Evolutionary conservation across 2,888 invertebrate species (phyloP), one percentile per base, ranked within the genome.

Genomic region (Netelia fuscicornis): DNA sequence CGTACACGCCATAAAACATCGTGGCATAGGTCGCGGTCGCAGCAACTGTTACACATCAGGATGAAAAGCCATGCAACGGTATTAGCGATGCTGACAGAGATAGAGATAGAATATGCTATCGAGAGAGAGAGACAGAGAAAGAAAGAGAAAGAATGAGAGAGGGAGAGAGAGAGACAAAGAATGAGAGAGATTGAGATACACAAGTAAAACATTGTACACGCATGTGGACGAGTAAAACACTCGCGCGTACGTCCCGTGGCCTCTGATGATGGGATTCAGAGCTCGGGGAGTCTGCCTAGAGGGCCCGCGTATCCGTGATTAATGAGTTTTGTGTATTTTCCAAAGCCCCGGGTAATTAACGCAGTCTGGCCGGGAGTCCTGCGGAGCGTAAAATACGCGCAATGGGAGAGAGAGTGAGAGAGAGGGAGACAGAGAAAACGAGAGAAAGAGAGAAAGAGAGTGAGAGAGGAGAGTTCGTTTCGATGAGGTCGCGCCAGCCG

Each of bases 321-420:
- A 85, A 85, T 85, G 81, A 85, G 78, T 81, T 81, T 85, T 60
- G 65, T 60, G 78, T 85, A 85, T 85, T 81, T 85, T 81, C 78
- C 84, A 85, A 79, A 79, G 81, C 78, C 81, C 75, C 78, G 78
- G 81, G 81, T 85, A 85, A 85, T 81, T 85, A 85, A 81, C 78
- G 75, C 75, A 25, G 81, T 70, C 68, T 75, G 81, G 81, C 52
- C 48, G 64, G 20, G 71, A 81, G 65, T 79, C 70, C 78, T 71
- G 70, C 81, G 58, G 78, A 85, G 84, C 81, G 84, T 81, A 81
- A 81, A 75, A 81, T 79, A 79, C 78, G 64, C 65, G 54, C 10
- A 30, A 52, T 68, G 54, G 11, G 52, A 54, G 30, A 54, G 70
- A 17, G 11, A n/a, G 10, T 25, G 54, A 70, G 30, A 48, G 70